A percentile compares a stretch with the other conserved stretches of the same genome.
Evolutionary conservation across 2,113 vertebrate species (phyloP).

Genomic region (Danionella cerebrum): DNA sequence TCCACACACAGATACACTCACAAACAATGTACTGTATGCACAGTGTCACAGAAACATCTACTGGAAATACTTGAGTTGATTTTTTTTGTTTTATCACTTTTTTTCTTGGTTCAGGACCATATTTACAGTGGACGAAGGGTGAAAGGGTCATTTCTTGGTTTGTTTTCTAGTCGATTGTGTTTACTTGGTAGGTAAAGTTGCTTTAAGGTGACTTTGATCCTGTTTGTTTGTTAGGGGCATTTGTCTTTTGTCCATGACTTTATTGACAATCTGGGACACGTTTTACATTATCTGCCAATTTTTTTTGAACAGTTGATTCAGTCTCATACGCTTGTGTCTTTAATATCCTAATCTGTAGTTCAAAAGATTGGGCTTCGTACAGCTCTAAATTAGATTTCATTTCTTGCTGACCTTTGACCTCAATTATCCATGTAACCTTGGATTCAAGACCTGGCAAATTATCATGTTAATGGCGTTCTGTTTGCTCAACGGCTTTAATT

Average conservation of each 20-base stretch:
- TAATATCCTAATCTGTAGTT: neutral
- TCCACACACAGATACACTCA: slow-evolving; percentile 11
- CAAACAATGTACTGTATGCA: slow-evolving; percentile 20
- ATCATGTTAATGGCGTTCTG: neutral
- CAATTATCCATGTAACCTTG: slow-evolving; percentile 26
- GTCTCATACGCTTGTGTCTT: neutral
- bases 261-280: neutral
- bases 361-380: slow-evolving; percentile 7
- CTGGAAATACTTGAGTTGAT: slow-evolving; percentile 42
- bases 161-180: neutral
- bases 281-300: neutral
- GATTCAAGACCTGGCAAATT: neutral
- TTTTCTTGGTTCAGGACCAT: neutral
- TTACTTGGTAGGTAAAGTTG: neutral
- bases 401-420: slow-evolving; percentile 20
- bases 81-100: neutral
- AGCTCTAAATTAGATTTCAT: slow-evolving; percentile 14
- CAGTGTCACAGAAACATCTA: slow-evolving; percentile 24
- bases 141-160: slow-evolving; percentile 1
- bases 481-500: slow-evolving; percentile 1
- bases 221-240: neutral
- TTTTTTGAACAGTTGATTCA: neutral
- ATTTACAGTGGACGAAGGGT: neutral
- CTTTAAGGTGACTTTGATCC: neutral
- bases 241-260: neutral